phyloP scores from a whole-genome alignment of 2,797 vertebrate species.

The Vultur gryphus region DNA sequence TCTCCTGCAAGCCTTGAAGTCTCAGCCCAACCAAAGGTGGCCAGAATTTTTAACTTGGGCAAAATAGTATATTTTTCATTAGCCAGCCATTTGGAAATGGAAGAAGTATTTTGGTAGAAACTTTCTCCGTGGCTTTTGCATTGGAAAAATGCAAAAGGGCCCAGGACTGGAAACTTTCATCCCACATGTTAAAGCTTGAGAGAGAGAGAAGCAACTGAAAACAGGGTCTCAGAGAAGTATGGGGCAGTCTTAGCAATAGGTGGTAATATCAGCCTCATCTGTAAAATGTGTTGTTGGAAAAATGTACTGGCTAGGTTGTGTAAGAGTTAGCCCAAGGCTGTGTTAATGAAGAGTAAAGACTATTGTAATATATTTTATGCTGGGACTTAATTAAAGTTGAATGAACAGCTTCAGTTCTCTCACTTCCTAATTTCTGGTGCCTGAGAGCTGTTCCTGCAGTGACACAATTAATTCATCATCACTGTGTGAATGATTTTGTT shows the following conservation, averaged over 20 bases:
- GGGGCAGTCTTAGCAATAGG: not conserved
- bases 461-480: not conserved
- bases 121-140: not conserved
- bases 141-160: not conserved
- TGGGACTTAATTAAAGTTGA: conserved; percentile 41
- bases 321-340: conserved; percentile 9
- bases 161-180: not conserved
- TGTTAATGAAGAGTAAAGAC: conserved; percentile 23
- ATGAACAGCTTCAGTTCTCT: conserved; percentile 28
- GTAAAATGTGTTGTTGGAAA: conserved; percentile 8
- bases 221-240: not conserved
- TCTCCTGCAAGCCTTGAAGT: not conserved
- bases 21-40: not conserved
- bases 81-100: not conserved
- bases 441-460: conserved; percentile 20
- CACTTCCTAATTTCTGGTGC: conserved; percentile 34
- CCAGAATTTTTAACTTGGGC: not conserved
- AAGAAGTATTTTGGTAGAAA: not conserved
- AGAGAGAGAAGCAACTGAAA: not conserved
- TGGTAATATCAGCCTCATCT: not conserved
- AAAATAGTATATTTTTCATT: not conserved
- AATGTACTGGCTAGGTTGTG: not conserved
- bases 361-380: conserved; percentile 16
- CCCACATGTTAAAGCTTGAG: not conserved
- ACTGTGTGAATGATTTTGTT: not conserved